Base-by-base conservation (phyloP, 1,140 invertebrate genomes). In the Drosophila dunni region DNA sequence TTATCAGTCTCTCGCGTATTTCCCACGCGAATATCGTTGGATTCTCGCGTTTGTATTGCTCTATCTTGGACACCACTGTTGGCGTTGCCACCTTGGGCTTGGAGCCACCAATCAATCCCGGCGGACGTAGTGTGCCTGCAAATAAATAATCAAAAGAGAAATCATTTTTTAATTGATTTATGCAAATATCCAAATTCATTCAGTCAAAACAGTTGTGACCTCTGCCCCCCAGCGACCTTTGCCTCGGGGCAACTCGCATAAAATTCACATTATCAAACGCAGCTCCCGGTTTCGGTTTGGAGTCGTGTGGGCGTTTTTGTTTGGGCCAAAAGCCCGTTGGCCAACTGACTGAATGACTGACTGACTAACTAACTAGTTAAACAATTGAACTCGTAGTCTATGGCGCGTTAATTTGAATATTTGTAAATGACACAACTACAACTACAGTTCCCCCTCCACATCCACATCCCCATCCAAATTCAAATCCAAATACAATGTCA, bases 71-170 rank as follows among this genome's bases (percentile, higher is more conserved):
- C 29, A 98, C 97, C 36, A 98, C 97, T 8, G 97, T 97, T 5
- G 98, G 97, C 15, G 98, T 99, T 70, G 98, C 98, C 63, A 99
- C 99, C 93, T 99, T 98, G 2, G 98, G 98, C 93, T 99, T 99
- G 92, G 98, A 99, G 53, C 99, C 99, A 51, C 98, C 99, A 81
- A 99, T 99, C 75, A 99, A 95, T 36, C 98, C 97, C 7, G 98
- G 98, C 75, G 98, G 97, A 82, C 97, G 94, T 57, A 99, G 94
- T 15, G 98, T 98, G 79, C 98, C 98, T 97, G 94, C 67, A 94
- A 95, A 57, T 11, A 13, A n/a, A 24, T 7, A 20, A 13, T 11
- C 29, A 15, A 78, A 42, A 15, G 48, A 20, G 20, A 67, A 42
- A 44, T 54, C 50, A 4, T 46, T 33, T 15, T 46, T 33, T 15